Percentiles rank a stretch among this genome's conserved stretches.
phyloP scores from a whole-genome alignment of 2,888 invertebrate species.

The Hypselothyrea guttata region DNA sequence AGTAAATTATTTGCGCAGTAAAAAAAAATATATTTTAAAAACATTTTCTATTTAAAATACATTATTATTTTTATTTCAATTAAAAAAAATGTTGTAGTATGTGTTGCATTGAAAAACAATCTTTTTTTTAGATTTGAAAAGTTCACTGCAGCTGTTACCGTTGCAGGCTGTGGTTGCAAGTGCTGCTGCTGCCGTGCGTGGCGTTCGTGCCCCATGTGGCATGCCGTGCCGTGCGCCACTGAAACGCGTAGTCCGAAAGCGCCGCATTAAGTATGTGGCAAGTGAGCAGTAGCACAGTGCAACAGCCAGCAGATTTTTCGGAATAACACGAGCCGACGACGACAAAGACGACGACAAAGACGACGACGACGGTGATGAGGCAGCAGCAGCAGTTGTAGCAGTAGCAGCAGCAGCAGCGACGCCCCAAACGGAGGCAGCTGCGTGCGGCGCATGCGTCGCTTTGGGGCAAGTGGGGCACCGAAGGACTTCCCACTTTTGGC shows the following conservation, averaged over 20 bases:
- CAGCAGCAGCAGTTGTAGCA: neutral
- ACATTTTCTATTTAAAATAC: no score
- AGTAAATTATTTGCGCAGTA: no score
- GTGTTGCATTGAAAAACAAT: no score
- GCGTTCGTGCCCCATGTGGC: conserved; percentile 34
- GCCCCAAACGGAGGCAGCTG: conserved; percentile 3
- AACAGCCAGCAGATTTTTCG: neutral
- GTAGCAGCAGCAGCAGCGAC: conserved; percentile 9
- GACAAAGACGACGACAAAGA: conserved; percentile 4
- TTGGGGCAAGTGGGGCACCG: conserved; percentile 8
- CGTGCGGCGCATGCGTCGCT: conserved; percentile 46
- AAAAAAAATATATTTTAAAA: no score
- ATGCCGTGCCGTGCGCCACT: conserved; percentile 60
- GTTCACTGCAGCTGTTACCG: neutral
- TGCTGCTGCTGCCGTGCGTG: conserved; percentile 1
- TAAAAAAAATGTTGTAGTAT: no score
- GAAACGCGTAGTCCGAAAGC: conserved; percentile 67
- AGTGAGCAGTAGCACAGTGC: conserved; percentile 14
- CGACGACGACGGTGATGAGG: neutral
- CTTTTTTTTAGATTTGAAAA: no score
- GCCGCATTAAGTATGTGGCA: conserved; percentile 48
- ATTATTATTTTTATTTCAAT: no score
- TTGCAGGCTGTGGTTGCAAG: neutral
- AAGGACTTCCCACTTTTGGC: conserved; percentile 73
- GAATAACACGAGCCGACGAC: conserved; percentile 2